These are phyloP conservation scores for Otolemur crassicaudatus DNA, from an alignment of 2,797 vertebrate species.

Conservation along the genomic window DNA sequence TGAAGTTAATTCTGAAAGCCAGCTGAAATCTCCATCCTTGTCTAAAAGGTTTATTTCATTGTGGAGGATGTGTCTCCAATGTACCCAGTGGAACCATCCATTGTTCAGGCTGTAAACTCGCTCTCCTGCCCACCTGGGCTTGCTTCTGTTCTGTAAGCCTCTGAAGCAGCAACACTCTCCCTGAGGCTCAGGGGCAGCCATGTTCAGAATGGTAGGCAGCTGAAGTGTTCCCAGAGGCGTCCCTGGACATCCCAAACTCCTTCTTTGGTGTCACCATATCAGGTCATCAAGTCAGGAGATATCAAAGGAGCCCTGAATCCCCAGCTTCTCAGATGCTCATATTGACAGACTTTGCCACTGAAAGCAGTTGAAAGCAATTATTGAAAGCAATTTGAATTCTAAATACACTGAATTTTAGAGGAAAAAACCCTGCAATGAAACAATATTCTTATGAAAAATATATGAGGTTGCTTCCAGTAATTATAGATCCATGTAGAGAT, in stretches of 20 bases:
- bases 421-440: conserved; percentile 68
- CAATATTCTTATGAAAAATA: conserved; percentile 81
- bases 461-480: conserved; percentile 84
- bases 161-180: rapidly evolving
- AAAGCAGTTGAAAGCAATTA: conserved; percentile 70
- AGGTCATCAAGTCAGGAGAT: neutral
- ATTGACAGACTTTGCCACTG: neutral
- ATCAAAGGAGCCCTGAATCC: neutral
- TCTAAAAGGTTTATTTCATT: neutral
- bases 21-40: neutral
- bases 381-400: conserved; percentile 72
- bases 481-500: conserved; percentile 75
- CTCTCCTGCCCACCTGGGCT: neutral
- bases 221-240: neutral
- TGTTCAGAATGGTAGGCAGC: rapidly evolving
- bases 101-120: neutral
- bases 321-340: neutral
- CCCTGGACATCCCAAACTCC: neutral
- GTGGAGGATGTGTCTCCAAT: neutral
- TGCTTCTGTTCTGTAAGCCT: neutral
- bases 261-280: neutral
- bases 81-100: neutral
- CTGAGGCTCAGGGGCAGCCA: rapidly evolving
- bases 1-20: neutral
- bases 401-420: conserved; percentile 76